phyloP scores from a whole-genome alignment of 1,140 invertebrate genomes.

The Drosophila nigromelanica region DNA sequence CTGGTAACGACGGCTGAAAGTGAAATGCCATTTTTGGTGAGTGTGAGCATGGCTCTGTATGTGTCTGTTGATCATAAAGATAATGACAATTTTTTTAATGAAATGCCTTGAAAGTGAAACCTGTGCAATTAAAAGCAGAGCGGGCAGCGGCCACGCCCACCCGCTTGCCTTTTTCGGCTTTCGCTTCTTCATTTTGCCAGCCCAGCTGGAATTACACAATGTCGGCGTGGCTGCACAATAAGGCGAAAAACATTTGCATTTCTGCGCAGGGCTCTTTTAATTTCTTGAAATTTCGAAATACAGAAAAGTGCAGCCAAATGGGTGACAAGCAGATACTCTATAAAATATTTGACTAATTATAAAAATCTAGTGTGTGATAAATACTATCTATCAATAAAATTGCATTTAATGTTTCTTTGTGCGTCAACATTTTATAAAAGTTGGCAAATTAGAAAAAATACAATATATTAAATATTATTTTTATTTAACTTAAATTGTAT shows the following conservation, averaged over 20 bases:
- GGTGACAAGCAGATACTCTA: constrained; percentile 7
- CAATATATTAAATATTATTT: too few species aligned
- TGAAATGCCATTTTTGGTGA: constrained; percentile 60
- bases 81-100: constrained; percentile 77
- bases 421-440: too few species aligned
- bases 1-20: constrained; percentile 60
- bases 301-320: not conserved
- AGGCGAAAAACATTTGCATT: constrained; percentile 60
- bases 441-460: too few species aligned
- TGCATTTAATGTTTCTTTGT: too few species aligned
- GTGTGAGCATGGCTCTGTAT: not conserved
- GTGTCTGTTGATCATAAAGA: constrained; percentile 60
- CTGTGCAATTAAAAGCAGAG: constrained; percentile 70
- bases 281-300: constrained; percentile 22
- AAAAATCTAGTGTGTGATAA: not conserved
- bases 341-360: not conserved
- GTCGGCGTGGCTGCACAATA: constrained; percentile 47
- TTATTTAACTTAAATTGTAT: too few species aligned
- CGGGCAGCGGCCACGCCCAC: constrained; percentile 41
- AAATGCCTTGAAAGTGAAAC: constrained; percentile 80
- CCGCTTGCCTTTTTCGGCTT: constrained; percentile 45
- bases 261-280: constrained; percentile 36
- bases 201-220: constrained; percentile 62
- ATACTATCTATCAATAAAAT: too few species aligned
- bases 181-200: constrained; percentile 45